These are phyloP conservation scores for Scomber scombrus DNA, from an alignment of 2,113 vertebrate species.

Conservation along the genomic window DNA sequence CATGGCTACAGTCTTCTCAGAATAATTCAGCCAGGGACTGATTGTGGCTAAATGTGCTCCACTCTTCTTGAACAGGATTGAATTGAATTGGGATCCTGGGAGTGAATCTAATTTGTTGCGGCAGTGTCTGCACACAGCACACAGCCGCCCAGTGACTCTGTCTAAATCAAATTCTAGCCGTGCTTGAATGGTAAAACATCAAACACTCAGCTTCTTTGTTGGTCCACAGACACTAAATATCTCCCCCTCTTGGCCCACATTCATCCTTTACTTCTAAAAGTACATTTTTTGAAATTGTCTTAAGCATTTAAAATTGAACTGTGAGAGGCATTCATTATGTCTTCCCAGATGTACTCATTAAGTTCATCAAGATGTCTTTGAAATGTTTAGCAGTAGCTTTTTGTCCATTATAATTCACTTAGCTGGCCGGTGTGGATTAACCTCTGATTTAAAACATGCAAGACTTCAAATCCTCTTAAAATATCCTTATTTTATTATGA, in stretches of 20 bases:
- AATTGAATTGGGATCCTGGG: conserved; percentile 55
- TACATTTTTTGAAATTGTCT: background rate
- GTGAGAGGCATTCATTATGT: background rate
- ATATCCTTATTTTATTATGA: background rate
- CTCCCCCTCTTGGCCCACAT: background rate
- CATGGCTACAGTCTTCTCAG: conserved; percentile 7
- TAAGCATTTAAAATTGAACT: background rate
- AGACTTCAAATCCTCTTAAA: background rate
- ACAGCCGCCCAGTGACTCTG: conserved; percentile 27
- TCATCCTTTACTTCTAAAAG: conserved; percentile 13
- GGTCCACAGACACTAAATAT: background rate
- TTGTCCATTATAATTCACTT: background rate
- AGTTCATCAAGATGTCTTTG: conserved; percentile 4
- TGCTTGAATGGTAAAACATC: conserved; percentile 47
- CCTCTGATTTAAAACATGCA: background rate
- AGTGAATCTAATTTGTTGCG: conserved; percentile 63
- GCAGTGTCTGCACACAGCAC: conserved; percentile 45
- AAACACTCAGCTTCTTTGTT: conserved; percentile 47
- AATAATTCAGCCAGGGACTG: conserved; percentile 13
- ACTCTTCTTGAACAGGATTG: conserved; percentile 32
- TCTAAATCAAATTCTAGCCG: conserved; percentile 50
- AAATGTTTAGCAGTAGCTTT: background rate
- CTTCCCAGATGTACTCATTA: background rate
- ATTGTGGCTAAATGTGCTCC: conserved; percentile 26
- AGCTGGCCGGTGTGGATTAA: background rate